Evolutionary conservation across 2,888 invertebrate genomes (phyloP).

Genomic region (Mylabris sibirica): DNA sequence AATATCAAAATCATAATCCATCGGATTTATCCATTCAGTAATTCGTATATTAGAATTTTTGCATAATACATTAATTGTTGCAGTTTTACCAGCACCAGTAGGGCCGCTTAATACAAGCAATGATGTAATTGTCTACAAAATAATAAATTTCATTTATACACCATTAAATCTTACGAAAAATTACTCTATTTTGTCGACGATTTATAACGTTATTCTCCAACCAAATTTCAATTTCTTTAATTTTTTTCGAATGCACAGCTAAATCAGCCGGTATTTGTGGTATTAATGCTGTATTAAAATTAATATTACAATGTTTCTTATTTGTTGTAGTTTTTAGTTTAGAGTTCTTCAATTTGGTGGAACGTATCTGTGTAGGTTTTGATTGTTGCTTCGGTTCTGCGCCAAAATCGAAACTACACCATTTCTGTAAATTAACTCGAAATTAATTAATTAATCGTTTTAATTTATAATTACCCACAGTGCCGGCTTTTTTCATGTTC

Average conservation of each 20-base stretch:
- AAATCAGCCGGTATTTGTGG: conserved; percentile 70
- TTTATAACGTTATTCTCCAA: conserved; percentile 55
- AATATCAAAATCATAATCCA: conserved; percentile 71
- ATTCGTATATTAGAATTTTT: conserved; percentile 67
- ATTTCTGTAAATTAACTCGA: conserved; percentile 36
- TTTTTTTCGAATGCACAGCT: conserved; percentile 78
- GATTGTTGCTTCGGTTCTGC: conserved; percentile 3
- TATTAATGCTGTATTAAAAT: conserved; percentile 70
- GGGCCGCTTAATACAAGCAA: conserved; percentile 82
- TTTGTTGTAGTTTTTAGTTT: conserved; percentile 16
- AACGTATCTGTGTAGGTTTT: neutral
- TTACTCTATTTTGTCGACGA: neutral
- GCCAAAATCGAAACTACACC: conserved; percentile 40
- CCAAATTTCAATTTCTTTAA: conserved; percentile 77
- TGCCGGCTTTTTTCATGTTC: neutral
- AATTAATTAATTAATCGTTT: neutral
- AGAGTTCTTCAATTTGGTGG: conserved; percentile 15
- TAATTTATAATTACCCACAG: neutral
- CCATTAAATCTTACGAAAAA: neutral
- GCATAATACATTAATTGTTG: conserved; percentile 73
- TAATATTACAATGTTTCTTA: conserved; percentile 43
- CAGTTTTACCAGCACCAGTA: conserved; percentile 85
- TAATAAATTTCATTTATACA: conserved; percentile 20
- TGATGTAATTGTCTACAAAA: conserved; percentile 57
- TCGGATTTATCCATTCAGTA: conserved; percentile 84